Base-by-base conservation (phyloP, 2,113 vertebrate genomes). In the Eublepharis macularius region DNA sequence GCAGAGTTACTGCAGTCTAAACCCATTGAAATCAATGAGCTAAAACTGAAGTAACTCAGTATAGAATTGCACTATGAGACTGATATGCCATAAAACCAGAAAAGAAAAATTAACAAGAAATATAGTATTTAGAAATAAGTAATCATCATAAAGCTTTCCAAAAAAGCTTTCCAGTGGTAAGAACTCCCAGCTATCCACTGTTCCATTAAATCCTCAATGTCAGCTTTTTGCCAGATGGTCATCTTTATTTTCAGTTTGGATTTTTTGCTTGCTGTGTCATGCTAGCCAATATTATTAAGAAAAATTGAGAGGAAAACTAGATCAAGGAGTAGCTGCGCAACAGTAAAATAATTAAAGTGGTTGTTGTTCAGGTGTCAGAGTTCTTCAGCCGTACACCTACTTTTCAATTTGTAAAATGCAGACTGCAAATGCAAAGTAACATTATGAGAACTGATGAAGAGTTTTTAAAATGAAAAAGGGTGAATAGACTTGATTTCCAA, bases 201-300 rank as follows among this genome's bases (percentile, higher is more conserved):
- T 90, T 91, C 76, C 81, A 63, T 85, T 57, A 89, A 82, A 86
- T 45, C 34, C 34, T 4, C 36, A 84, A 29, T 73, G 1, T 77
- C 90, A 83, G 7, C 45, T 82, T 91, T 83, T 92, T 91, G 80
- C 81, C 63, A 89, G 82, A 84, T 81, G 84, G 45, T 36, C 84
- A 14, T 77, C 80, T 66, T 93, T 92, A 77, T 83, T 93, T 36
- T 74, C 91, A 5, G 45, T 85, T 78, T 79, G 24, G 6, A 1
- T 29, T 29, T 83, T 93, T 77, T 90, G 11, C 49, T 92, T 90
- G 36, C 4, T 82, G 39, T 87, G 66, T 80, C 41, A 86, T 92
- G 89, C 90, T 92, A 90, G 84, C 51, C 88, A 89, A 86, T 81
- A 81, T 69, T 26, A 24, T 11, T 76, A 83, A 63, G 73, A 47